These are phyloP conservation scores for Strigamia maritima DNA, from an alignment of 2,888 invertebrate species.

Conservation along the genomic window DNA sequence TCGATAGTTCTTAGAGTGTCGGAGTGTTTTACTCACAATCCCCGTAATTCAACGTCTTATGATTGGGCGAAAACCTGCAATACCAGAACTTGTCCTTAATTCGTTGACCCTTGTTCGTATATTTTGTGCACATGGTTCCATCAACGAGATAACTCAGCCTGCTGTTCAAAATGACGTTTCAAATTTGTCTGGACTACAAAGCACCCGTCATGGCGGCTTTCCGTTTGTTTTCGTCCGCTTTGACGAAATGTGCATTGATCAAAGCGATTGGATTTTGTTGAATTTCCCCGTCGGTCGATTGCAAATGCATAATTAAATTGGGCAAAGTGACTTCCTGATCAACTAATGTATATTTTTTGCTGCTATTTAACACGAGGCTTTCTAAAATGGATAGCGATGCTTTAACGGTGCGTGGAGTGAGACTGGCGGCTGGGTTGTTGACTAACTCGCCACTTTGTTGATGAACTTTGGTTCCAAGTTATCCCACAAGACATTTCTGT, in stretches of 20 bases:
- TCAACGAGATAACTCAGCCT: constrained; percentile 83
- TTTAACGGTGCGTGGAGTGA: constrained; percentile 64
- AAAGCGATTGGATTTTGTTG: constrained; percentile 92
- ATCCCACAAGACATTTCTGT: constrained; percentile 90
- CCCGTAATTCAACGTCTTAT: constrained; percentile 91
- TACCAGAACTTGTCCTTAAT: constrained; percentile 96
- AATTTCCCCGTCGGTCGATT: constrained; percentile 64
- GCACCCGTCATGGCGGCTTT: constrained; percentile 73
- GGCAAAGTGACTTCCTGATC: constrained; percentile 85
- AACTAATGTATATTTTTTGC: constrained; percentile 73
- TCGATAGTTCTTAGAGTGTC: constrained; percentile 77
- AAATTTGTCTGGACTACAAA: constrained; percentile 78
- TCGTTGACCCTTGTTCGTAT: constrained; percentile 71
- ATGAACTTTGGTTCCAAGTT: constrained; percentile 83
- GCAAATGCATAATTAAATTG: constrained; percentile 65
- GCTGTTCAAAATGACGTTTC: constrained; percentile 77
- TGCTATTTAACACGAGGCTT: constrained; percentile 84
- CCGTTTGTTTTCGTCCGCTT: constrained; percentile 75
- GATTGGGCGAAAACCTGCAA: constrained; percentile 87
- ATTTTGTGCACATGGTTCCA: constrained; percentile 90
- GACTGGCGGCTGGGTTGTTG: constrained; percentile 59
- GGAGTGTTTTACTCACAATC: constrained; percentile 94
- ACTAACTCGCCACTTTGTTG: constrained; percentile 77
- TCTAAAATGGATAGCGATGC: constrained; percentile 87
- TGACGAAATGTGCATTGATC: constrained; percentile 86